A percentile compares a stretch with the other conserved stretches of the same genome.
These are phyloP conservation scores for Kryphioiulus occultus DNA, from an alignment of 2,888 invertebrate genomes.

Conservation along the genomic window DNA sequence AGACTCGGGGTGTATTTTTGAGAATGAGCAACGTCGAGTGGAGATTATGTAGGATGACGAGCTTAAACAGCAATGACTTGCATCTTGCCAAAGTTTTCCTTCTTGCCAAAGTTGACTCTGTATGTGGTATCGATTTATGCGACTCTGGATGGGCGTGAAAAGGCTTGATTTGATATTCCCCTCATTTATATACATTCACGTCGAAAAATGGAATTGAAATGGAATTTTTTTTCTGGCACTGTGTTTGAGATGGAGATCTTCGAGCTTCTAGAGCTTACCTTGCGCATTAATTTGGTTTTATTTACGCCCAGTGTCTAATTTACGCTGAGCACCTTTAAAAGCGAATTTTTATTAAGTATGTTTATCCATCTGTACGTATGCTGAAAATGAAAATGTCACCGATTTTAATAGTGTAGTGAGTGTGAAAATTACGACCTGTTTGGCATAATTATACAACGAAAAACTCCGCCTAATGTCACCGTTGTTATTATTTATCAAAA, in stretches of 20 bases:
- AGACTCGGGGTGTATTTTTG: background rate
- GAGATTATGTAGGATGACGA: conserved; percentile 17
- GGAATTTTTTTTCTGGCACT: background rate
- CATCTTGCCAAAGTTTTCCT: conserved; percentile 15
- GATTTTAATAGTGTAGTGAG: no score
- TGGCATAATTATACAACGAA: no score
- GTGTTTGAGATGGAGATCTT: background rate
- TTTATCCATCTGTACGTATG: no score
- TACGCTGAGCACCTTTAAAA: no score
- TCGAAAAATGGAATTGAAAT: conserved; percentile 8
- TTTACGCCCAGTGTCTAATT: background rate
- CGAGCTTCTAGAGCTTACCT: background rate
- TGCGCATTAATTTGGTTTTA: background rate
- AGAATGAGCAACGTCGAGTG: background rate
- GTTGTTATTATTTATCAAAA: no score
- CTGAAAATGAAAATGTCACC: no score
- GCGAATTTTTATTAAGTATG: no score
- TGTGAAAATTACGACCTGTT: no score
- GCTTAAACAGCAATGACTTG: conserved; percentile 12
- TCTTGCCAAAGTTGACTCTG: background rate
- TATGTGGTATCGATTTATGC: background rate
- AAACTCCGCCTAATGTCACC: no score
- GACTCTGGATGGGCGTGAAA: background rate
- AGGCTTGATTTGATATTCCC: conserved; percentile 1
- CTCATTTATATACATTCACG: conserved; percentile 16